Conservation (phyloP, 2,113 vertebrate species). For the Sardina pilchardus region DNA sequence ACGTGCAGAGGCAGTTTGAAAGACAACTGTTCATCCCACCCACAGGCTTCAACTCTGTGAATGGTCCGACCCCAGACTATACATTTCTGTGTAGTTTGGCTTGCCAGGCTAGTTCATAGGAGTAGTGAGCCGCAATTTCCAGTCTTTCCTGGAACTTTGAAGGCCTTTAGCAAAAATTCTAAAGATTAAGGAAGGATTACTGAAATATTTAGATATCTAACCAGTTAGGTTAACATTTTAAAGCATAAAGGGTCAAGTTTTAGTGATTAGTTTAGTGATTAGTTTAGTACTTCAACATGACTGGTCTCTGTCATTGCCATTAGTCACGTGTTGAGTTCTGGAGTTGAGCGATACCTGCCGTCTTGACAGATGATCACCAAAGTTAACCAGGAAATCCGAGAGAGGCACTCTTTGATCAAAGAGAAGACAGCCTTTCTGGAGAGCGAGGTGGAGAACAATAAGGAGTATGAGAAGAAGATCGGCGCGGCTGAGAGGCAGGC, state of each 20-base stretch:
- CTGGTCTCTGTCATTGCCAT: not conserved
- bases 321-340: not conserved
- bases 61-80: too few relatives aligned
- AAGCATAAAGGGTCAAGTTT: not conserved
- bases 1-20: too few relatives aligned
- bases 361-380: constrained; percentile 74
- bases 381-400: constrained; percentile 76
- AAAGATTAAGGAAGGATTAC: too few relatives aligned
- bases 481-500: constrained; percentile 68
- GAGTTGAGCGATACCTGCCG: not conserved
- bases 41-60: too few relatives aligned
- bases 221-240: too few relatives aligned
- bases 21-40: too few relatives aligned
- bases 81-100: too few relatives aligned
- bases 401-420: constrained; percentile 73
- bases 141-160: too few relatives aligned
- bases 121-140: too few relatives aligned
- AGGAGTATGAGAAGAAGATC: constrained; percentile 83
- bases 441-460: constrained; percentile 82
- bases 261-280: not conserved
- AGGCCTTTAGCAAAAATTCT: too few relatives aligned
- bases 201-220: too few relatives aligned
- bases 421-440: constrained; percentile 82
- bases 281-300: not conserved
- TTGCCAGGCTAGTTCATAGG: not conserved